A percentile compares a stretch with the other conserved stretches of the same genome.
Evolutionary conservation across 2,113 vertebrate species (phyloP).

Genomic region (Cinclus mexicanus): DNA sequence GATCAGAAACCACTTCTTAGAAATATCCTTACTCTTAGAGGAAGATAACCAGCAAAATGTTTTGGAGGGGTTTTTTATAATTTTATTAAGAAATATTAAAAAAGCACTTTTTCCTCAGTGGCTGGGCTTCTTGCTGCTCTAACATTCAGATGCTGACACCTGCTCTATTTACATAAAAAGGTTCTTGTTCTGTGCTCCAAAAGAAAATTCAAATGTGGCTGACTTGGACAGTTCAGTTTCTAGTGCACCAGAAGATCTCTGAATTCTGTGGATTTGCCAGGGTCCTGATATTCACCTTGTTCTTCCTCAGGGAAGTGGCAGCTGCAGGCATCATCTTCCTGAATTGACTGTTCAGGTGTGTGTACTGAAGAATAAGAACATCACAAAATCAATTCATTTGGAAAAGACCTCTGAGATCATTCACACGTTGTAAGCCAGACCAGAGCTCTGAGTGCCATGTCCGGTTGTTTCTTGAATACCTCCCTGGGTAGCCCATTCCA

Average conservation of each 20-base stretch:
- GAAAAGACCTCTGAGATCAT: not conserved
- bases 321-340: conserved; percentile 81
- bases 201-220: not conserved
- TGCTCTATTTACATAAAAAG: not conserved
- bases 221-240: not conserved
- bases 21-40: not conserved
- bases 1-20: not conserved
- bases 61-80: not conserved
- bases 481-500: not conserved
- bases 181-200: not conserved
- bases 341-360: conserved; percentile 23
- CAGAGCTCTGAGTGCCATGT: not conserved
- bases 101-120: not conserved
- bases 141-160: not conserved
- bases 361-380: conserved; percentile 28
- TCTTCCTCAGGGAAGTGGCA: conserved; percentile 88
- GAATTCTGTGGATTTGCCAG: not conserved
- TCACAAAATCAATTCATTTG: not conserved
- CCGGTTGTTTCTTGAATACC: not conserved
- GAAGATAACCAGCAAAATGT: not conserved
- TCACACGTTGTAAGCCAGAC: fast-evolving
- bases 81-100: not conserved
- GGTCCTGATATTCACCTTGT: conserved; percentile 74
- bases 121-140: not conserved
- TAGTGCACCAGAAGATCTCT: not conserved